Evolutionary conservation across 2,888 invertebrate species (phyloP).

Genomic region (Allophyes oxyacanthae): DNA sequence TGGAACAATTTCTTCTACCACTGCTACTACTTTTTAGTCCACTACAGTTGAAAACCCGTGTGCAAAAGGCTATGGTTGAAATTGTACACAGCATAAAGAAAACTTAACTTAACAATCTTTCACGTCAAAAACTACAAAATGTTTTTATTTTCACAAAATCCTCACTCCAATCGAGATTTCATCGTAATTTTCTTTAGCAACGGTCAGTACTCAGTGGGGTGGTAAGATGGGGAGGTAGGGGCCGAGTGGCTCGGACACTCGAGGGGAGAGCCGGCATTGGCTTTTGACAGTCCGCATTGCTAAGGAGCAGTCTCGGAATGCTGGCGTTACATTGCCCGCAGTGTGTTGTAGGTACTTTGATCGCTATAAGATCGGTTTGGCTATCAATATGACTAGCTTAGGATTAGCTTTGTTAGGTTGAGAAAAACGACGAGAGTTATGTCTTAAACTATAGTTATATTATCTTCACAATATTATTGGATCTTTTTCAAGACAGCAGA

Average conservation of each 20-base stretch:
- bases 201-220: slow-evolving; percentile 69
- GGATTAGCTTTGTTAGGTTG: background rate
- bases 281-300: slow-evolving; percentile 86
- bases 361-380: slow-evolving; percentile 27
- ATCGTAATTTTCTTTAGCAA: slow-evolving; percentile 61
- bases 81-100: no score
- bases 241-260: slow-evolving; percentile 77
- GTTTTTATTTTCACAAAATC: slow-evolving; percentile 1
- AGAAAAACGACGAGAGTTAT: no score
- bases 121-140: no score
- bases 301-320: slow-evolving; percentile 61
- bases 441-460: no score
- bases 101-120: no score
- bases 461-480: no score
- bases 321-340: slow-evolving; percentile 58
- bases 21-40: no score
- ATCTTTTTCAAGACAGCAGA: no score
- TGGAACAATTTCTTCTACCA: no score
- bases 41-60: no score
- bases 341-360: slow-evolving; percentile 43
- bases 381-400: background rate
- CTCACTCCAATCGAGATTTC: slow-evolving; percentile 47
- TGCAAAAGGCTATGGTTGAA: no score
- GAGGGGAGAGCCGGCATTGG: slow-evolving; percentile 78
- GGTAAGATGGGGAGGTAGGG: slow-evolving; percentile 65